Conservation (phyloP, 2,113 vertebrate genomes). For the Corythornis madagascariensis region DNA sequence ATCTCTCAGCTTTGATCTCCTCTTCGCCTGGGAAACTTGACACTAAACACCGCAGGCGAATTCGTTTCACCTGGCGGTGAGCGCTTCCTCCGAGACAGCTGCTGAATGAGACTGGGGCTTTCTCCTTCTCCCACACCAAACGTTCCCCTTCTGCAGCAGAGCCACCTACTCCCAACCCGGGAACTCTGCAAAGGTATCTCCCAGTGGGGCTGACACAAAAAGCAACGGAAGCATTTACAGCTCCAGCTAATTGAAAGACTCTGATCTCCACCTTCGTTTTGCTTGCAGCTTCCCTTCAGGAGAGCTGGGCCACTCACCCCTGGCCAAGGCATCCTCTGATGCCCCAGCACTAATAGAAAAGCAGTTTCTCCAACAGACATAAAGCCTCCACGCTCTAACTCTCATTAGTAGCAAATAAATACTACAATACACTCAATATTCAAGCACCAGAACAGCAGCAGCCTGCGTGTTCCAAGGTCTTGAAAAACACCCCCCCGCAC, state of each 20-base stretch:
- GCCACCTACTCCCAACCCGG: background rate
- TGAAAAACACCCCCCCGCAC: background rate
- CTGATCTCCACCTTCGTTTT: accelerated
- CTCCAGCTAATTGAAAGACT: background rate
- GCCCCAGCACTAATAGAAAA: background rate
- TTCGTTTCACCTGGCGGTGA: constrained; percentile 7
- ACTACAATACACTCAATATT: background rate
- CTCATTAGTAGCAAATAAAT: background rate
- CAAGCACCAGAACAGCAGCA: background rate
- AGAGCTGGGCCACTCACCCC: background rate
- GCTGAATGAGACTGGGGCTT: background rate
- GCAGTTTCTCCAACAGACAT: background rate
- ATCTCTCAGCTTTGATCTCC: constrained; percentile 58
- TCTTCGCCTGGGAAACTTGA: constrained; percentile 41
- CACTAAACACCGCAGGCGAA: constrained; percentile 47
- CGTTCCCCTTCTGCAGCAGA: background rate
- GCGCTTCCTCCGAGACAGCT: background rate
- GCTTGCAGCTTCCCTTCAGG: accelerated
- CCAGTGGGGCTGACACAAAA: background rate
- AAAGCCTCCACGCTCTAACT: background rate
- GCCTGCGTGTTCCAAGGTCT: background rate
- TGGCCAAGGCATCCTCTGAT: background rate
- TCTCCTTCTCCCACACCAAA: background rate
- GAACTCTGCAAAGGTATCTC: background rate
- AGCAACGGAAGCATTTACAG: background rate